Conservation (phyloP, 2,888 invertebrate species). For the Zhuqinia jingwanae region DNA sequence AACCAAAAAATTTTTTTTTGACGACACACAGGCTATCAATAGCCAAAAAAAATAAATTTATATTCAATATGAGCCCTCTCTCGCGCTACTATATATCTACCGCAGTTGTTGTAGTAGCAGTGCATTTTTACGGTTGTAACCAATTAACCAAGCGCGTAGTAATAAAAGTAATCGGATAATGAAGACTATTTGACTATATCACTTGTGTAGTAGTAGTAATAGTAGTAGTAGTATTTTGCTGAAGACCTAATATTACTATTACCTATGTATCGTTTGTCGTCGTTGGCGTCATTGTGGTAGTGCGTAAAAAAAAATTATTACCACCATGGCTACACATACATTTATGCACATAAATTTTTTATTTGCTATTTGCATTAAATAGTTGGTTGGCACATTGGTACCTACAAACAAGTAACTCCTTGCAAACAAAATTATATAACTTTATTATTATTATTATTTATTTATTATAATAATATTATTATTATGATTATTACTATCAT, state of each 20-base stretch:
- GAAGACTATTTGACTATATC: too few relatives aligned
- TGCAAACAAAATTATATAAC: slow-evolving; percentile 38
- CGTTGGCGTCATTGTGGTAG: background rate
- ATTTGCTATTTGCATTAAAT: slow-evolving; percentile 20
- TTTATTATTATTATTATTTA: slow-evolving; percentile 10
- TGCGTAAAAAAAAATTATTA: slow-evolving; percentile 33
- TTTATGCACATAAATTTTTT: slow-evolving; percentile 18
- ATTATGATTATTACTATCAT: slow-evolving; percentile 1
- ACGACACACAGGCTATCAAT: slow-evolving; percentile 67
- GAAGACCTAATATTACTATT: slow-evolving; percentile 11
- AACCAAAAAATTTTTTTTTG: slow-evolving; percentile 44
- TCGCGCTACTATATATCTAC: slow-evolving; percentile 26
- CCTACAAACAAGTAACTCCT: slow-evolving; percentile 33
- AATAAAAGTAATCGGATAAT: background rate
- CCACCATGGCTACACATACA: background rate
- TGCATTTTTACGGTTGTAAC: slow-evolving; percentile 8
- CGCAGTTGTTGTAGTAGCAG: slow-evolving; percentile 10
- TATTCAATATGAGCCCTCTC: slow-evolving; percentile 32
- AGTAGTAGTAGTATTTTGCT: slow-evolving; percentile 3
- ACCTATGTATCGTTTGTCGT: background rate
- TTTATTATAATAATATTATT: slow-evolving; percentile 6
- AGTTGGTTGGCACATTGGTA: background rate
- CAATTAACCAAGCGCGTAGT: slow-evolving; percentile 52
- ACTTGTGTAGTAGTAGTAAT: background rate
- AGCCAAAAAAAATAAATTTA: slow-evolving; percentile 65